Evolutionary conservation across 2,888 invertebrate genomes (phyloP), one percentile per base, ranked within the genome.

Genomic region (Spodoptera exigua): DNA sequence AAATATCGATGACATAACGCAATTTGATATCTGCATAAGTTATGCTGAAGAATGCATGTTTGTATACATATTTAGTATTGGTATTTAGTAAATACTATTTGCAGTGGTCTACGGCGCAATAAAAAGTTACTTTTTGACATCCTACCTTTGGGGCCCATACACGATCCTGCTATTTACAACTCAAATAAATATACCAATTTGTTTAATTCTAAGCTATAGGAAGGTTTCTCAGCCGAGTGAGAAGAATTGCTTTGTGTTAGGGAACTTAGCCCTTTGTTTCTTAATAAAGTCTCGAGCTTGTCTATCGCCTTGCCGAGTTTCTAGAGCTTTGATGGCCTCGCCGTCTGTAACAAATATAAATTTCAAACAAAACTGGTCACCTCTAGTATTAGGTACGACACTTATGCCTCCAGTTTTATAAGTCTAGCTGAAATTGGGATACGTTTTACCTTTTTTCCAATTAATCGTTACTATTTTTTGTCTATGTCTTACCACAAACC

Each of bases 251-350:
- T 84, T 83, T 63, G 88, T 90, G 67, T 84, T 79, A 0, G 94
- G 92, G 79, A 92, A 83, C 76, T 97, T 96, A 80, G 95, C 95
- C 86, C 96, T 96, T 70, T 97, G 95, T 86, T 96, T 97, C 87
- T 98, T 98, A 37, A 98, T 94, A 89, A 99, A 99, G 73, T 98
- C 98, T 85, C 96, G 96, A 16, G 99, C 98, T 89, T 96, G 96
- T 86, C 96, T 98, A 91, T 99, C 99, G 66, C 98, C 98, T 87
- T 96, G 97, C 49, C 98, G 95, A 54, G 96, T 95, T 84, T 98
- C 97, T 70, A 99, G 88, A 0, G 98, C 97, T 81, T 96, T 96
- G 53, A 97, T 91, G 9, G 96, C 96, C 74, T 97, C 96, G 27
- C 96, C 95, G 80, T 95, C 96, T 96, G 85, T 5, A 70, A 63